Evolutionary conservation across 2,888 invertebrate genomes (phyloP).

Genomic region (Aquatica leii): DNA sequence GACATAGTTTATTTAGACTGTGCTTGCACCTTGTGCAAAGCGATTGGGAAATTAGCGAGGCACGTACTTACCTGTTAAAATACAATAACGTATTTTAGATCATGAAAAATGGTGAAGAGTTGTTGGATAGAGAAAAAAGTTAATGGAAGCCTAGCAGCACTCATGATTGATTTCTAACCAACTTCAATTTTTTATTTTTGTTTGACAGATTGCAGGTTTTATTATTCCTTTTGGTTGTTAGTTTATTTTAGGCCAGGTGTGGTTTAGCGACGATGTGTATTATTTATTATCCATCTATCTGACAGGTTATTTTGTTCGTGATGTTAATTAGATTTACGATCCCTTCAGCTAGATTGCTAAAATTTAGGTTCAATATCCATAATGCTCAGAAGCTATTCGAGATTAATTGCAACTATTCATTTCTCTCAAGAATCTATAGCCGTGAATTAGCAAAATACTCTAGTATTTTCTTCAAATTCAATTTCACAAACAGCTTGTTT

Average conservation of each 20-base stretch:
- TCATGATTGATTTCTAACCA: conserved; percentile 31
- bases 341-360: conserved; percentile 52
- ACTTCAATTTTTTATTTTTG: conserved; percentile 31
- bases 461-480: no score
- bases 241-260: conserved; percentile 52
- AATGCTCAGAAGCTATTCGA: conserved; percentile 1
- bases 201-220: conserved; percentile 37
- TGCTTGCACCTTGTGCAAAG: conserved; percentile 24
- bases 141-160: conserved; percentile 22
- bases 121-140: conserved; percentile 20
- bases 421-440: no score
- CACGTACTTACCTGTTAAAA: conserved; percentile 12
- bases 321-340: conserved; percentile 60
- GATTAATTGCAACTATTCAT: no score
- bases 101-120: conserved; percentile 10
- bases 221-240: conserved; percentile 41
- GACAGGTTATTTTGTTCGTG: conserved; percentile 58
- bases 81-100: background rate
- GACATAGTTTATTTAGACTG: conserved; percentile 51
- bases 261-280: conserved; percentile 51
- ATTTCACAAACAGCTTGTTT: no score
- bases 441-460: no score
- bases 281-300: conserved; percentile 53
- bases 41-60: conserved; percentile 25
- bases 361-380: conserved; percentile 41